Conservation (phyloP, 53 echinoderm and acorn worm genomes). For the Temnopleurus reevesii region DNA sequence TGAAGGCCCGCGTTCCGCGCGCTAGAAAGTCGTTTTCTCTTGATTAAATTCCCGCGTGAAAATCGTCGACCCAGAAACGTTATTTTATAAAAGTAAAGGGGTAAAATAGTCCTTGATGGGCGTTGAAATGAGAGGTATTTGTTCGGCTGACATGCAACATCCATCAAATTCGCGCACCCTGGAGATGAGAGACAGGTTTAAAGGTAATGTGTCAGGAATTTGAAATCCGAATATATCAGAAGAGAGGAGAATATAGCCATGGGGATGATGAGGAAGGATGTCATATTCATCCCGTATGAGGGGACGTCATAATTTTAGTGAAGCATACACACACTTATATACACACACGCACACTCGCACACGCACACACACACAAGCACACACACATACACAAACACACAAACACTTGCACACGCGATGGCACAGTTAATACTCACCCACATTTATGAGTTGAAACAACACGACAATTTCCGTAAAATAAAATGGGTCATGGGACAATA, state of each 20-base stretch:
- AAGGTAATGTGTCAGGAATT: neutral
- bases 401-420: too few species aligned
- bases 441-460: too few species aligned
- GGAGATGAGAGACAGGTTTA: neutral
- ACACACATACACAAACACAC: too few species aligned
- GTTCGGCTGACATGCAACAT: slow-evolving; percentile 21
- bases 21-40: neutral
- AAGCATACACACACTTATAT: too few species aligned
- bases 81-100: neutral
- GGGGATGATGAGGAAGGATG: neutral
- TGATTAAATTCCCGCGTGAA: slow-evolving; percentile 46
- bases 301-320: too few species aligned
- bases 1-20: neutral
- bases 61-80: slow-evolving; percentile 31
- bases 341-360: too few species aligned
- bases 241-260: neutral
- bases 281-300: neutral
- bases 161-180: neutral
- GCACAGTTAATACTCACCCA: too few species aligned
- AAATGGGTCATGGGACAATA: too few species aligned
- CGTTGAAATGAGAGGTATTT: neutral
- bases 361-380: too few species aligned
- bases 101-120: neutral
- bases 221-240: neutral
- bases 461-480: too few species aligned